A percentile compares a stretch with the other conserved stretches of the same genome.
phyloP scores from a whole-genome alignment of 2,888 invertebrate species.

The Harpalus rubripes region DNA sequence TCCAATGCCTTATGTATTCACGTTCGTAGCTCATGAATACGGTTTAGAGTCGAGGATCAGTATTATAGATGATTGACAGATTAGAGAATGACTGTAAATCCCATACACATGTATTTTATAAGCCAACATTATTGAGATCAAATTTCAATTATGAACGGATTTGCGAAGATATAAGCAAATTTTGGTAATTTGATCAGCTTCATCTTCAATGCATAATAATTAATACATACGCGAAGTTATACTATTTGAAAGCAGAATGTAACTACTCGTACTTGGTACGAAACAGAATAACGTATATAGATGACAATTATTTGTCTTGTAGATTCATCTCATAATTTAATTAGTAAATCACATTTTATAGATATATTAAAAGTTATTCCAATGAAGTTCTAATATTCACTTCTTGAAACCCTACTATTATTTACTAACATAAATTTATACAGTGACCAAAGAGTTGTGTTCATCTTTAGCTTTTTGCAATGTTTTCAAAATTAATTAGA shows the following conservation, averaged over 20 bases:
- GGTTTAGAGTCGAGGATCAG: neutral
- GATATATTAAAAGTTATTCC: too few species aligned
- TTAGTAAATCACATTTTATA: too few species aligned
- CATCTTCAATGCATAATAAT: neutral
- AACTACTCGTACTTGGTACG: neutral
- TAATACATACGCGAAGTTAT: neutral
- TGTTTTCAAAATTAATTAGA: too few species aligned
- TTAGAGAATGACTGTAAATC: neutral
- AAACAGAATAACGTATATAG: neutral
- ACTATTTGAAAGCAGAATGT: neutral
- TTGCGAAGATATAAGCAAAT: neutral
- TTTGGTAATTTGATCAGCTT: constrained; percentile 13
- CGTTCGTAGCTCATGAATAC: neutral
- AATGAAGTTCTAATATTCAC: too few species aligned
- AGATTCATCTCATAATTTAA: neutral
- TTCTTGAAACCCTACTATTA: too few species aligned
- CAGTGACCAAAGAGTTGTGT: too few species aligned
- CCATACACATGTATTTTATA: neutral
- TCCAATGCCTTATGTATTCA: neutral
- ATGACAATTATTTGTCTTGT: neutral
- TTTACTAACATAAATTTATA: too few species aligned
- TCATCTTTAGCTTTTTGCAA: too few species aligned
- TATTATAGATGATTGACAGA: constrained; percentile 11
- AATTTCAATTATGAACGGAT: constrained; percentile 34
- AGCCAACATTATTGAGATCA: constrained; percentile 9